A percentile compares a stretch with the other conserved stretches of the same genome.
These are phyloP conservation scores for Rousettus leschenaultii DNA, from an alignment of 2,113 vertebrate genomes.

Conservation along the genomic window DNA sequence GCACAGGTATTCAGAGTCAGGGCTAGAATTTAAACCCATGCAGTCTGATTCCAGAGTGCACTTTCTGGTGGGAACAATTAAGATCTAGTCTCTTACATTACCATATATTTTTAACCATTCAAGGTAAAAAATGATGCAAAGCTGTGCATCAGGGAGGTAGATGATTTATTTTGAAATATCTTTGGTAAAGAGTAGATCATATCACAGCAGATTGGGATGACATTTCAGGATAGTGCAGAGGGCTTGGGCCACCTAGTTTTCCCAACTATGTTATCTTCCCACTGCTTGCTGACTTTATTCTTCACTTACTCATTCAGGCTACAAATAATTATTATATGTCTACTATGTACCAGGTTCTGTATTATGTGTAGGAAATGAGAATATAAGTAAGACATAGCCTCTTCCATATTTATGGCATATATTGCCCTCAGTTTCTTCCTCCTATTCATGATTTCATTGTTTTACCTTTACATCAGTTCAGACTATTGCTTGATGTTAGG, in stretches of 20 bases:
- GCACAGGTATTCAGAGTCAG: not conserved
- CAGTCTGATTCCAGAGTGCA: not conserved
- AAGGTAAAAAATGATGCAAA: not conserved
- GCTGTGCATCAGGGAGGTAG: not conserved
- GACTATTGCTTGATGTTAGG: not conserved
- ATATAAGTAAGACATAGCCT: not conserved
- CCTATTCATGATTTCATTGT: not conserved
- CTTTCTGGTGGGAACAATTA: not conserved
- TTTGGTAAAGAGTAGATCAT: not conserved
- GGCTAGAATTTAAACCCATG: not conserved
- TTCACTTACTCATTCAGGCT: not conserved
- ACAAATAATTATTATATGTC: not conserved
- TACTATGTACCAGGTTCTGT: not conserved
- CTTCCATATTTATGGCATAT: not conserved
- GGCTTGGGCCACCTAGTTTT: not conserved
- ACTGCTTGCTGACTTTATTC: not conserved
- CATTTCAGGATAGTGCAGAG: not conserved
- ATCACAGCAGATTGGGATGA: not conserved
- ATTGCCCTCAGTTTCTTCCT: not conserved
- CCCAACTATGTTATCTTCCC: not conserved
- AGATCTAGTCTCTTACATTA: not conserved
- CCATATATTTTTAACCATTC: not conserved
- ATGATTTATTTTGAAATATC: not conserved
- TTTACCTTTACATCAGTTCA: not conserved
- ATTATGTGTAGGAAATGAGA: not conserved